A percentile compares a stretch with the other conserved stretches of the same genome.
These are phyloP conservation scores for Drosophila cardini DNA, from an alignment of 1,140 invertebrate species.

Conservation along the genomic window DNA sequence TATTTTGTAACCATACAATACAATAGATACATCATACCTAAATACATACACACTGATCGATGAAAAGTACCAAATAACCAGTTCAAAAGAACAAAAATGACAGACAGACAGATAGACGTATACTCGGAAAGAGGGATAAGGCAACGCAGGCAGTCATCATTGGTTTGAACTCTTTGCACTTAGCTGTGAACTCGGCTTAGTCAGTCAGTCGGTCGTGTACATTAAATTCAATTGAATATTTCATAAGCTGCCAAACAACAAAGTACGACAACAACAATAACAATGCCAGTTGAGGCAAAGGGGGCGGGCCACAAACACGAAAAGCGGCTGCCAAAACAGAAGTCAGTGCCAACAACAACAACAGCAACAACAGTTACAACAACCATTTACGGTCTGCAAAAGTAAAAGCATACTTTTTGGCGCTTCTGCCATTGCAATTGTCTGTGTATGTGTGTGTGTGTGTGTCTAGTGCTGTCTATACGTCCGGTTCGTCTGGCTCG, in stretches of 20 bases:
- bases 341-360: constrained; percentile 34
- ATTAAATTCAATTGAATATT: constrained; percentile 75
- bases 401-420: constrained; percentile 60
- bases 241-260: constrained; percentile 65
- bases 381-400: constrained; percentile 48
- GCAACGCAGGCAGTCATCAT: constrained; percentile 19
- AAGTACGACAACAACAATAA: constrained; percentile 45
- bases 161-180: constrained; percentile 49
- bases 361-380: constrained; percentile 21
- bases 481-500: constrained; percentile 49
- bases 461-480: constrained; percentile 50
- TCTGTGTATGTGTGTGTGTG: constrained; percentile 28
- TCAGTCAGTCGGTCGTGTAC: constrained; percentile 67
- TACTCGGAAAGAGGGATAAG: background rate
- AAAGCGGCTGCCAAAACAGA: constrained; percentile 56
- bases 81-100: constrained; percentile 24
- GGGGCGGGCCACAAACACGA: constrained; percentile 44
- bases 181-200: constrained; percentile 52
- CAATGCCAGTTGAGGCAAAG: constrained; percentile 1
- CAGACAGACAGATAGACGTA: constrained; percentile 11
- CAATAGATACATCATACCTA: background rate
- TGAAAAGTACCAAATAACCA: background rate
- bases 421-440: constrained; percentile 45
- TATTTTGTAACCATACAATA: no score
- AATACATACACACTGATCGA: constrained; percentile 3